Percentiles rank a stretch among this genome's conserved stretches.
Evolutionary conservation across 2,113 vertebrate genomes (phyloP).

Genomic region (Podarcis cretensis): DNA sequence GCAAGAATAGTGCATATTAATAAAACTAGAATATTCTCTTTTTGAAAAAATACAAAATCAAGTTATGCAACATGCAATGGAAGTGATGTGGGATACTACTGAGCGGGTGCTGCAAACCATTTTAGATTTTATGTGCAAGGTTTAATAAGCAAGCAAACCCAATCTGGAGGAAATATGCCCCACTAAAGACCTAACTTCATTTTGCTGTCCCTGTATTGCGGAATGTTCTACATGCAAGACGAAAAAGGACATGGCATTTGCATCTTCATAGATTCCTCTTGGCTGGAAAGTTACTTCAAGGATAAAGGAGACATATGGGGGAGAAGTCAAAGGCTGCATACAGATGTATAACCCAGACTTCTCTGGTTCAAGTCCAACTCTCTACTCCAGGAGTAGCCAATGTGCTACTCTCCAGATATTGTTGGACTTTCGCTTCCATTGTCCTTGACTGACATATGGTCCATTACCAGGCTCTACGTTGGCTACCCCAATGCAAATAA

Average conservation of each 20-base stretch:
- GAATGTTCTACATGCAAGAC: fast-evolving
- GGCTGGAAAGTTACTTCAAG: background rate
- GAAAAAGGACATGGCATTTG: background rate
- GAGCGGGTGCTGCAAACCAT: background rate
- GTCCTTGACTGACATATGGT: no score
- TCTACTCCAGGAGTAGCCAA: background rate
- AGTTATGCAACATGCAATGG: conserved; percentile 43
- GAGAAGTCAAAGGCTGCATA: no score
- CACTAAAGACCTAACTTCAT: background rate
- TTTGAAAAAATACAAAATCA: conserved; percentile 49
- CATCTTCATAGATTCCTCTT: background rate
- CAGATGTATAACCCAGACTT: background rate
- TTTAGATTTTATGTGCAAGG: background rate
- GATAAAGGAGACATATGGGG: background rate
- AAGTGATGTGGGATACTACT: conserved; percentile 15
- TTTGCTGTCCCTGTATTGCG: fast-evolving
- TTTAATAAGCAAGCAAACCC: background rate
- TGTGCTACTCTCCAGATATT: no score
- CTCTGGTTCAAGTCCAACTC: background rate
- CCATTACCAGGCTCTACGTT: no score
- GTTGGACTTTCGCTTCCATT: no score
- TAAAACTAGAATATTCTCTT: conserved; percentile 44
- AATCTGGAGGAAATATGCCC: background rate
- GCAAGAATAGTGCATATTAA: conserved; percentile 58
- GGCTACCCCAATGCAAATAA: background rate